A percentile compares a stretch with the other conserved stretches of the same genome.
These are phyloP conservation scores for Pavo muticus DNA, from an alignment of 2,113 vertebrate genomes.

Conservation along the genomic window DNA sequence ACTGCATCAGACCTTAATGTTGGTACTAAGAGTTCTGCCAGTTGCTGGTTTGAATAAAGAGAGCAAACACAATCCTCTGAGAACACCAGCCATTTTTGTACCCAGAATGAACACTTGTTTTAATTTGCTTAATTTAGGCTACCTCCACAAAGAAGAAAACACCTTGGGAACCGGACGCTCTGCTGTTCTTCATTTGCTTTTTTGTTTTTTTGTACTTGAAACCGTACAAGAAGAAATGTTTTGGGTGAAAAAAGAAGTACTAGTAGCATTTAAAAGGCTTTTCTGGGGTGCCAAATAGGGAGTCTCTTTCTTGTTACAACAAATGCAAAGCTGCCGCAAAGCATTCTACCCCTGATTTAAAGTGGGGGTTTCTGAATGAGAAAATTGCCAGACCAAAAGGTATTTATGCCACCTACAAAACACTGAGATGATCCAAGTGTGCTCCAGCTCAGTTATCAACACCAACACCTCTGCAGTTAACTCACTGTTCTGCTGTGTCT, in stretches of 20 bases:
- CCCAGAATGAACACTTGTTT: background rate
- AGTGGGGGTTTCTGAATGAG: background rate
- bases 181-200: background rate
- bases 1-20: background rate
- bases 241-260: background rate
- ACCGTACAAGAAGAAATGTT: background rate
- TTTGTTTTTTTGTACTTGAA: background rate
- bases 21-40: background rate
- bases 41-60: background rate
- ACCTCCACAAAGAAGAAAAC: background rate
- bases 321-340: constrained; percentile 2
- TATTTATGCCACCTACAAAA: constrained; percentile 1
- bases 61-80: background rate
- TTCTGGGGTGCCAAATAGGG: background rate
- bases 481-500: background rate
- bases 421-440: background rate
- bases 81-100: background rate
- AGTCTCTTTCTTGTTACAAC: background rate
- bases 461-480: constrained; percentile 4
- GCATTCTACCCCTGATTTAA: constrained; percentile 17
- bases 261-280: background rate
- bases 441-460: background rate
- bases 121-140: background rate
- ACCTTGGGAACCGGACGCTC: background rate
- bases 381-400: constrained; percentile 11